A percentile compares a stretch with the other conserved stretches of the same genome.
These are phyloP conservation scores for Ploceus nigricollis DNA, from an alignment of 2,113 vertebrate species.

Conservation along the genomic window DNA sequence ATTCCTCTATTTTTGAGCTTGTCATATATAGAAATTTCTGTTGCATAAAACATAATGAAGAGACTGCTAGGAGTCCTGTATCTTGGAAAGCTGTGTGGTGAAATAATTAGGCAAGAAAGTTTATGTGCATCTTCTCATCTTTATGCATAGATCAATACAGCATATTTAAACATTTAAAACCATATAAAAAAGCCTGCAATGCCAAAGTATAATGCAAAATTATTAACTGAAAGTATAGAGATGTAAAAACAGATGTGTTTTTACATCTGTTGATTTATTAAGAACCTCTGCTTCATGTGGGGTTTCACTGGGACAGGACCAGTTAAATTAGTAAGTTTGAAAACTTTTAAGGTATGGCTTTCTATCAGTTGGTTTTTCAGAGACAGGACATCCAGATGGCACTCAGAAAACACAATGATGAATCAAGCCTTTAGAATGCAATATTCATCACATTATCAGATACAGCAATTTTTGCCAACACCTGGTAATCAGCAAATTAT, in stretches of 20 bases:
- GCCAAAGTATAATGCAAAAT: background rate
- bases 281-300: background rate
- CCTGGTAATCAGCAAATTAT: constrained; percentile 43
- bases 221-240: background rate
- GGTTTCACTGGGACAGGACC: background rate
- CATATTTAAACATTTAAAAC: background rate
- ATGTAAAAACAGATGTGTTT: background rate
- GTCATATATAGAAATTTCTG: background rate
- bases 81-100: background rate
- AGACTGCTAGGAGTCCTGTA: background rate
- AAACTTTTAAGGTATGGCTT: background rate
- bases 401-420: constrained; percentile 4
- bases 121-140: background rate
- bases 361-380: background rate
- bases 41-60: background rate
- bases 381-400: constrained; percentile 37
- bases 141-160: background rate
- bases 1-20: background rate
- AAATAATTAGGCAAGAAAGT: background rate
- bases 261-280: background rate
- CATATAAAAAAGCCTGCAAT: background rate
- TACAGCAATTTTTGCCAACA: constrained; percentile 37
- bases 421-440: constrained; percentile 29
- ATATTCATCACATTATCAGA: constrained; percentile 53
- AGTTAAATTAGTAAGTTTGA: background rate